Conservation (phyloP, 2,113 vertebrate species). For the Sclerurus mexicanus region DNA sequence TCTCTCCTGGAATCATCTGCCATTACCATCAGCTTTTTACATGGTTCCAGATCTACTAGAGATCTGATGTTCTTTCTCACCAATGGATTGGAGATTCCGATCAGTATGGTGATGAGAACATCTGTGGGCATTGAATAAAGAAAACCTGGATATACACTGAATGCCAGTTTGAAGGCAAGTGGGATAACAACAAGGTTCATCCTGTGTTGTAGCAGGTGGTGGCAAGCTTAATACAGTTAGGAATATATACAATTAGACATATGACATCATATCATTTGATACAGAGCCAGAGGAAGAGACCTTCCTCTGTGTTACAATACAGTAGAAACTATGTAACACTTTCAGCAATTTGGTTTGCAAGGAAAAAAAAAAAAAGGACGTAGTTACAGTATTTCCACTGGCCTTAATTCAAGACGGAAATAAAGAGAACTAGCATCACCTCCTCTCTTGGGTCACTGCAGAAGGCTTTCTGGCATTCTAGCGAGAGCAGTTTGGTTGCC, state of each 20-base stretch:
- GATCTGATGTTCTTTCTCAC: neutral
- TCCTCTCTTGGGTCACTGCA: neutral
- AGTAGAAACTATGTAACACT: neutral
- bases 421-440: neutral
- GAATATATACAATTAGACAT: neutral
- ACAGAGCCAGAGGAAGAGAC: neutral
- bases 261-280: neutral
- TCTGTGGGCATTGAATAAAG: neutral
- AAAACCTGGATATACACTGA: neutral
- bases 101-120: neutral
- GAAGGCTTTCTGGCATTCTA: neutral
- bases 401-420: neutral
- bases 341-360: neutral
- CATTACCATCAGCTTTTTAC: neutral
- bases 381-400: neutral
- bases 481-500: conserved; percentile 35
- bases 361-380: neutral
- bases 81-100: neutral
- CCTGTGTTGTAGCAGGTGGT: neutral
- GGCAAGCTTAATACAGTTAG: neutral
- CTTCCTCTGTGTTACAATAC: neutral
- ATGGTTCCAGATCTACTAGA: neutral
- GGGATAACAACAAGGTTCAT: neutral
- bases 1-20: neutral
- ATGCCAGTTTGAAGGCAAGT: neutral